These are phyloP conservation scores for Heteromurus nitidus DNA, from an alignment of 2,888 invertebrate species.

Conservation along the genomic window DNA sequence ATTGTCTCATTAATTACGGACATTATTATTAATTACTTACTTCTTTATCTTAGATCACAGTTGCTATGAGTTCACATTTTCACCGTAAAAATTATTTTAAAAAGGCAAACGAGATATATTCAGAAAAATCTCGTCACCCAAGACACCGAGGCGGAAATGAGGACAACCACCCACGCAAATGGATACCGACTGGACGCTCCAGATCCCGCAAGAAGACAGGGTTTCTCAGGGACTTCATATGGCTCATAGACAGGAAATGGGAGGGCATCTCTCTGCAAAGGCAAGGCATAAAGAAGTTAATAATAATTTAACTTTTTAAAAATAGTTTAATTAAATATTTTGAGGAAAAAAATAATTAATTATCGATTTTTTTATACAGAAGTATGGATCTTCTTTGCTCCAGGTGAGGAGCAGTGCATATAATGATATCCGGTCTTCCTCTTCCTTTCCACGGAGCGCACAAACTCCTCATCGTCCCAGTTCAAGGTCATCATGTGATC, in stretches of 20 bases:
- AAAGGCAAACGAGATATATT: too few species aligned
- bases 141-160: background rate
- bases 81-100: too few species aligned
- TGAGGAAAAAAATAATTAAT: too few species aligned
- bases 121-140: too few species aligned
- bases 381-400: constrained; percentile 52
- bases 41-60: too few species aligned
- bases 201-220: background rate
- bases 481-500: constrained; percentile 59
- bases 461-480: constrained; percentile 46
- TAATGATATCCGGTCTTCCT: constrained; percentile 40
- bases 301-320: background rate
- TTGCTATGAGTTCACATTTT: too few species aligned
- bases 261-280: constrained; percentile 33
- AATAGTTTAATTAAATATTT: background rate
- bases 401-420: constrained; percentile 45
- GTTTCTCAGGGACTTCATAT: background rate
- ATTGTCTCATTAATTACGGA: too few species aligned
- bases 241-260: constrained; percentile 38
- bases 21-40: too few species aligned
- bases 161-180: background rate
- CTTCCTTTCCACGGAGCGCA: constrained; percentile 14
- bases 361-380: constrained; percentile 14
- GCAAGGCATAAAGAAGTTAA: background rate
- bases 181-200: background rate